Evolutionary conservation across 2,797 vertebrate genomes (phyloP), one percentile per base, ranked within the genome.

Genomic region (Ctenopoma multispine): DNA sequence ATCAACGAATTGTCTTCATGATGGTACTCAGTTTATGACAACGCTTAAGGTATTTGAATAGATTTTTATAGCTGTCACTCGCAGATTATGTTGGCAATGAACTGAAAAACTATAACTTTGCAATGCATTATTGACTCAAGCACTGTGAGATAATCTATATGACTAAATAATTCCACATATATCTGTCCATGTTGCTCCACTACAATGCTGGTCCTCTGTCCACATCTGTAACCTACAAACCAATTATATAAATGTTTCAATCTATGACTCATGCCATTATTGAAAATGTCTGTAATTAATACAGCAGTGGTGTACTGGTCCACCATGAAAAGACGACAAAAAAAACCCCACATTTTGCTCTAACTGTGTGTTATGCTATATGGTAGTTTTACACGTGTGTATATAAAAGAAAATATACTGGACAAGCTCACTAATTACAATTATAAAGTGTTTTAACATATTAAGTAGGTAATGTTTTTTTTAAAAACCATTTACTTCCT

Each of bases 1-100:
- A 80, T 86, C 78, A 67, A 63, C 41, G 23, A 68, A 79, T 87
- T 80, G 80, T 74, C 68, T 81, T 83, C 72, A 73, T 60, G 76
- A 68, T 1, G 17, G 4, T 0, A 53, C 54, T 78, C 47, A 38
- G 57, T 85, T 89, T 86, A 85, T 18, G 58, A 70, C 31, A 5
- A 54, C 8, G 62, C 71, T 87, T 80, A 79, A 80, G 56, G 69
- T 78, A 84, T 90, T 86, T 88, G 83, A 78, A 72, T 84, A 63
- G 46, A 64, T 74, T 78, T 88, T 87, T 82, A 81, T 59, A 36
- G 80, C 77, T 69, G 75, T 73, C 82, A 85, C 71, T 81, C 73
- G 73, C 36, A 72, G 58, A 75, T 85, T 79, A 87, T 87, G 62
- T 66, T 14, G 12, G 61, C 71, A 79, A 66, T 77, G 54, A 87